These are phyloP conservation scores for Drosophila incognita DNA, from an alignment of 2,888 invertebrate species.

Conservation along the genomic window DNA sequence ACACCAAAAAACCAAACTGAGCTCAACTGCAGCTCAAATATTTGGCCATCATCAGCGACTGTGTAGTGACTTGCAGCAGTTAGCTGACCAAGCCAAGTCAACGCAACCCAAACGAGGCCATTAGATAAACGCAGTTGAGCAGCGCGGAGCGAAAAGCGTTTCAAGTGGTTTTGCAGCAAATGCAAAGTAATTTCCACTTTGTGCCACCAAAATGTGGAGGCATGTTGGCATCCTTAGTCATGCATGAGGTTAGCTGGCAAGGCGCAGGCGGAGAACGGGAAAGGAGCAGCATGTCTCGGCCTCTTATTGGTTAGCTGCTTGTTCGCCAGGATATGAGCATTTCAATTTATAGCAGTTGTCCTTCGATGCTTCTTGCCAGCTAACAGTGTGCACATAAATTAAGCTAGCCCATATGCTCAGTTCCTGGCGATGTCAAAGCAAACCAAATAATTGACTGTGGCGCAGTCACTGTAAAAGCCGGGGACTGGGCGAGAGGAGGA, in stretches of 20 bases:
- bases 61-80: constrained; percentile 53
- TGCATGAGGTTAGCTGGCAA: constrained; percentile 26
- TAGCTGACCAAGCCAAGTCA: constrained; percentile 49
- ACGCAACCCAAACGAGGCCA: constrained; percentile 57
- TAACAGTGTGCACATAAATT: constrained; percentile 69
- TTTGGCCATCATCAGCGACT: constrained; percentile 55
- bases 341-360: constrained; percentile 70
- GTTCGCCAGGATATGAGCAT: constrained; percentile 72
- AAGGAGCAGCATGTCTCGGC: constrained; percentile 16
- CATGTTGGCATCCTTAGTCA: constrained; percentile 63
- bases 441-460: constrained; percentile 49
- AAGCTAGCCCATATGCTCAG: constrained; percentile 31
- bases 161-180: constrained; percentile 50
- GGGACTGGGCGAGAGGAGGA: too few species aligned
- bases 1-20: constrained; percentile 7
- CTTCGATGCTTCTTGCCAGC: constrained; percentile 39
- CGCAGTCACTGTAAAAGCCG: neutral
- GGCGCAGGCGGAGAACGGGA: neutral
- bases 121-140: constrained; percentile 66
- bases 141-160: constrained; percentile 21
- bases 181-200: constrained; percentile 75
- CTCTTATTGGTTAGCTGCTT: constrained; percentile 50
- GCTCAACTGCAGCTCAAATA: constrained; percentile 55
- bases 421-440: constrained; percentile 33
- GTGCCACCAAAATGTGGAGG: constrained; percentile 54